phyloP scores from a whole-genome alignment of 2,888 invertebrate genomes.

The Alloscopus bannaensis region DNA sequence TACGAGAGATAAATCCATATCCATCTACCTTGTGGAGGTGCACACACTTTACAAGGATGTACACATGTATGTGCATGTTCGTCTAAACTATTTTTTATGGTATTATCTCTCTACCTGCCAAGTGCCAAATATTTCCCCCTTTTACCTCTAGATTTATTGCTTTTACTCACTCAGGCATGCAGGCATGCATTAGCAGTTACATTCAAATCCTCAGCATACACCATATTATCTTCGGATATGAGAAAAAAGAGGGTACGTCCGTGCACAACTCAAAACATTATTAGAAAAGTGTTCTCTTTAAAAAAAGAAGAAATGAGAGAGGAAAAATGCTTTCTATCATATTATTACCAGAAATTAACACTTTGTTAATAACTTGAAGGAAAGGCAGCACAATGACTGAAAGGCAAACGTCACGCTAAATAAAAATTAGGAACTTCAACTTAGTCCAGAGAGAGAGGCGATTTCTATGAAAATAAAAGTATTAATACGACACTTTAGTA shows the following conservation, averaged over 20 bases:
- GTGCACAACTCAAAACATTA: neutral
- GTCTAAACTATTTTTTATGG: slow-evolving; percentile 51
- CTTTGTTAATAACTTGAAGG: slow-evolving; percentile 60
- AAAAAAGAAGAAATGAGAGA: slow-evolving; percentile 4
- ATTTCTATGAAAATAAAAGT: slow-evolving; percentile 49
- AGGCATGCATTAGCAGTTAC: slow-evolving; percentile 40
- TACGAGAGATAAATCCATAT: slow-evolving; percentile 24
- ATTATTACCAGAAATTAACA: slow-evolving; percentile 62
- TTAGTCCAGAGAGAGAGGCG: slow-evolving; percentile 32
- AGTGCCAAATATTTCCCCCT: slow-evolving; percentile 64
- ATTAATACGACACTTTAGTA: slow-evolving; percentile 46
- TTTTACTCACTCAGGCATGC: slow-evolving; percentile 53
- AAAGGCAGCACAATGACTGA: slow-evolving; percentile 53
- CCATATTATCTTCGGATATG: slow-evolving; percentile 10
- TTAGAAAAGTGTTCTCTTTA: neutral
- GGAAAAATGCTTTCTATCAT: slow-evolving; percentile 41
- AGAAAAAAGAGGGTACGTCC: slow-evolving; percentile 14
- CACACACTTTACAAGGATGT: neutral
- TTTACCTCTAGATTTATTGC: slow-evolving; percentile 56
- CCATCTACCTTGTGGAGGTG: neutral
- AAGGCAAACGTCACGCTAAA: slow-evolving; percentile 59
- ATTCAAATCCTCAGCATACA: slow-evolving; percentile 1
- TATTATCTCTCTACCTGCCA: slow-evolving; percentile 65
- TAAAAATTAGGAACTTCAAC: slow-evolving; percentile 46
- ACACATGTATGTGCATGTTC: slow-evolving; percentile 1